Conservation (phyloP, 2,797 vertebrate genomes). For the Helarctos malayanus region DNA sequence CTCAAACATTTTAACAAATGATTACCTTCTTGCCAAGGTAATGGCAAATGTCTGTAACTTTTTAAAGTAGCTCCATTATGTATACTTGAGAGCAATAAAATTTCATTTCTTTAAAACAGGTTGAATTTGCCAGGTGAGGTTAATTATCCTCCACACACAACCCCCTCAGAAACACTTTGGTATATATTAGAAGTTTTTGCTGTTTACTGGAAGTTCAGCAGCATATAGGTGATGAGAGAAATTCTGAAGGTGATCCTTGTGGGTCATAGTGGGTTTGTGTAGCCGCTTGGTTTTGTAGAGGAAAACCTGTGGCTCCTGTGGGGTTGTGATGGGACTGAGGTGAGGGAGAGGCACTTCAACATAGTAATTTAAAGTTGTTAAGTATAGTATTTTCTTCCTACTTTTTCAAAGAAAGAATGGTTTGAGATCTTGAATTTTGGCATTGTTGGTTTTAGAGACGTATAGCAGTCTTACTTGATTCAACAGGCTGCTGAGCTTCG, state of each 20-base stretch:
- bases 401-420: constrained; percentile 9
- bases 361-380: background rate
- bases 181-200: constrained; percentile 38
- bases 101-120: background rate
- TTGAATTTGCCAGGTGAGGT: constrained; percentile 18
- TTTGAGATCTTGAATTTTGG: constrained; percentile 20
- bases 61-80: background rate
- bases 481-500: constrained; percentile 96
- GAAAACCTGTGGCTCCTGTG: background rate
- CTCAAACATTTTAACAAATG: background rate
- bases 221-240: background rate
- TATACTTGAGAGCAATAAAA: background rate
- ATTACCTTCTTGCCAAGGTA: background rate
- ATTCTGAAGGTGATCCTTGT: background rate
- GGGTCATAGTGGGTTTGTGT: background rate
- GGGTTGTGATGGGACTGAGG: background rate
- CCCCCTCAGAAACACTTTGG: background rate
- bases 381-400: background rate
- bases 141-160: background rate
- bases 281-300: background rate
- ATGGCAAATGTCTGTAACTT: background rate
- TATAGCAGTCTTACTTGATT: background rate
- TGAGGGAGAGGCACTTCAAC: background rate
- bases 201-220: background rate
- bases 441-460: background rate